Evolutionary conservation across 1,140 invertebrate species (phyloP), one percentile per base, ranked within the genome.

Genomic region (Drosophila ananassae): DNA sequence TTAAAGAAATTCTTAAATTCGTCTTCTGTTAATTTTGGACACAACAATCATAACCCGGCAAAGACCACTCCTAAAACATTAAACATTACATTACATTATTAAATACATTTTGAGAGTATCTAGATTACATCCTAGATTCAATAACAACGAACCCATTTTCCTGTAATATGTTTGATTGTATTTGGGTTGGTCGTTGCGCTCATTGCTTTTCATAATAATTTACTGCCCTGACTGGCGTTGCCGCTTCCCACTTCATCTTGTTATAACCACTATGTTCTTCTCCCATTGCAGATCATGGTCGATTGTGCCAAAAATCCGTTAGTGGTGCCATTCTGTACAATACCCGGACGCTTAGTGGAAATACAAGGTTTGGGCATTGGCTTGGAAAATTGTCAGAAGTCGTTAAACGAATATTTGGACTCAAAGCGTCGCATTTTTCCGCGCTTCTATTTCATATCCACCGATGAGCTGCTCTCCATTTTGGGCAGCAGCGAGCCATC

Each of bases 381-480:
- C 1, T 92, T 98, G 22, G 97, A 98, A 87, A 95, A 94, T 77
- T 98, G 97, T 92, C 97, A 98, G 92, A 98, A 98, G 90, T 97
- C 97, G 0, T 92, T 98, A 44, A 97, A 96, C 77, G 96, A 98
- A 80, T 98, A 98, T 92, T 93, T 98, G 52, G 96, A 97, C 85
- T 95, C 95, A 1, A 98, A 98, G 92, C 93, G 97, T 67, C 94
- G 96, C 64, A 94, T 96, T 54, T 98, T 98, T 90, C 96, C 97
- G 30, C 92, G 98, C 77, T 98, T 98, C 92, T 98, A 96, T 92
- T 98, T 98, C 90, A 96, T 98, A 73, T 98, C 97, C 6, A 97
- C 98, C 64, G 97, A 98, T 89, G 98, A 98, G 92, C 91, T 98
- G 56, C 93, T 98, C 9, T 96, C 95, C 32, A 97, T 98, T 77